Evolutionary conservation across 2,797 vertebrate species (phyloP), one percentile per base, ranked within the genome.

Genomic region (Ciconia nigra): DNA sequence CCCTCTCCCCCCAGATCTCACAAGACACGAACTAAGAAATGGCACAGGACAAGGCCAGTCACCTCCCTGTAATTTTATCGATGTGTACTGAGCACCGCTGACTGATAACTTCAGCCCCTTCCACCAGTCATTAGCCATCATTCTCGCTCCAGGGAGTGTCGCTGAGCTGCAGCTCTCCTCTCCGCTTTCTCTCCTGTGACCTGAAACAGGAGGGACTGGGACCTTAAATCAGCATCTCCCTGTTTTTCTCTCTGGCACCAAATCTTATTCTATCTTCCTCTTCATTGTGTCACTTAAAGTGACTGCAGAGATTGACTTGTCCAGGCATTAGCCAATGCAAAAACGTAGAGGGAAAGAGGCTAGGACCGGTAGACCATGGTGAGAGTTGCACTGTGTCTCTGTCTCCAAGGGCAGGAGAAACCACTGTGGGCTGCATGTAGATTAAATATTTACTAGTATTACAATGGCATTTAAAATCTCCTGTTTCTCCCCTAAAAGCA

Each of bases 341-440:
- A 94, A 83, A 61, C 1, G 0, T 8, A 19, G 37, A 85, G 61
- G 16, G 29, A 37, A 72, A 74, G 37, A 61, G n/a, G 21, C 11
- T 24, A 28, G 16, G 46, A 47, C 16, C 5, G 0, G 14, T 2
- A 11, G 41, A 61, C 19, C 29, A 26, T 0, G 2, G 7, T 22
- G 24, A 57, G n/a, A 89, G 21, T 5, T 72, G 11, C n/a, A 25
- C 55, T 28, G 14, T 33, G 11, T 31, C 44, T 83, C 37, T 76
- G 20, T 31, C 52, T 73, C 42, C 63, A 51, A 58, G 18, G 19
- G 41, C 52, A 86, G 49, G 13, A 91, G 46, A 78, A 88, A 42
- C 10, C 39, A 41, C 37, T 13, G 9, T 29, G 15, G 18, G 54
- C 37, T 74, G 17, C 26, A 54, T 3, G 3, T 15, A 81, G 31